Evolutionary conservation across 2,797 vertebrate genomes (phyloP).

Genomic region (Myotis vivesi): DNA sequence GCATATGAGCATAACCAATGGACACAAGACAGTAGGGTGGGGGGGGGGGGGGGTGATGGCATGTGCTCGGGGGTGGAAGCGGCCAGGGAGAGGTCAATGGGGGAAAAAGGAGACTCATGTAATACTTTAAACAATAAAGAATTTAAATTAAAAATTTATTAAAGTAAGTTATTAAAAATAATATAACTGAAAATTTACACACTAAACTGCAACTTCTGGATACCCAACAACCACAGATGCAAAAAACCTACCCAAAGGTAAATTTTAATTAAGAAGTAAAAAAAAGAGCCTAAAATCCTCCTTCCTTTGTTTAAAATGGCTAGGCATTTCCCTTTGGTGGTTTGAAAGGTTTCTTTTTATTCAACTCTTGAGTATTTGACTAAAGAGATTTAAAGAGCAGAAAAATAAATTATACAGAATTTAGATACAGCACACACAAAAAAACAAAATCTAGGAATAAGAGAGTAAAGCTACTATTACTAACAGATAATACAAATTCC

Average conservation of each 20-base stretch:
- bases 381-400: background rate
- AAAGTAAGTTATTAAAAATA: conserved; percentile 30
- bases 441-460: background rate
- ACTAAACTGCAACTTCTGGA: background rate
- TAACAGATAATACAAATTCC: conserved; percentile 26
- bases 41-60: too few species aligned
- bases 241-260: background rate
- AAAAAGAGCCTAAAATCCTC: background rate
- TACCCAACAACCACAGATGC: background rate
- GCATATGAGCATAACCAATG: too few species aligned
- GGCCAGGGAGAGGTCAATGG: too few species aligned
- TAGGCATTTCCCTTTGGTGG: background rate
- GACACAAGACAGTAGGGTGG: too few species aligned
- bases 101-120: too few species aligned
- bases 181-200: background rate
- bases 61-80: too few species aligned
- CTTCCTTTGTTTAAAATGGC: background rate
- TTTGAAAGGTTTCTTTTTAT: background rate
- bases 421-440: background rate
- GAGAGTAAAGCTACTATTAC: background rate
- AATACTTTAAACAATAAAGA: too few species aligned
- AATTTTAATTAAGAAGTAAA: background rate
- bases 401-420: background rate
- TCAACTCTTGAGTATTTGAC: background rate
- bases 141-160: background rate